Conservation (phyloP, 1,140 invertebrate species). For the Leptopilina boulardi region DNA sequence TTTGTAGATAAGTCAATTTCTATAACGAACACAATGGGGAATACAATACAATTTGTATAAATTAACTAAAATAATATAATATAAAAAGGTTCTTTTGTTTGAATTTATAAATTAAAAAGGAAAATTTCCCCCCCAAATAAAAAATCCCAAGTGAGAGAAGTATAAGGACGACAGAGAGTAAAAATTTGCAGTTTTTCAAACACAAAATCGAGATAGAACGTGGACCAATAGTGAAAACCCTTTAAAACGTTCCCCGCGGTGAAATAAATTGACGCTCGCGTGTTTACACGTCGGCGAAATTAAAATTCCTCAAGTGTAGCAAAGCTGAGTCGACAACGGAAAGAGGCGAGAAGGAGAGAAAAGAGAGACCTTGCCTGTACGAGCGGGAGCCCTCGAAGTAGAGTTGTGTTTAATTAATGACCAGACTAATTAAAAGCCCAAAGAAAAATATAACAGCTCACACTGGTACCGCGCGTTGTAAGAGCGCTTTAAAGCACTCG, state of each 20-base stretch:
- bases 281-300: conserved; percentile 62
- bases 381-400: conserved; percentile 39
- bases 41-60: too few relatives aligned
- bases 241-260: conserved; percentile 57
- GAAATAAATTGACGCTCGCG: conserved; percentile 61
- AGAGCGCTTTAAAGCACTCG: conserved; percentile 46
- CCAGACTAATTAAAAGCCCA: conserved; percentile 61
- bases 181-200: conserved; percentile 24
- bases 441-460: conserved; percentile 57
- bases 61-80: too few relatives aligned
- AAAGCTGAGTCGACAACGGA: conserved; percentile 42
- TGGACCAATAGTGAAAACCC: conserved; percentile 20
- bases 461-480: conserved; percentile 32
- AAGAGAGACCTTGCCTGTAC: not conserved
- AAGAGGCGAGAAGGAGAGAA: conserved; percentile 2
- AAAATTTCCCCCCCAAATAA: too few relatives aligned
- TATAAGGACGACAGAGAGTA: not conserved
- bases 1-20: too few relatives aligned
- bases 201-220: not conserved
- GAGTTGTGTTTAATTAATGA: conserved; percentile 62
- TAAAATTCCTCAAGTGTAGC: conserved; percentile 61
- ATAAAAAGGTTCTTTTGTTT: too few relatives aligned
- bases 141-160: too few relatives aligned
- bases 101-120: too few relatives aligned
- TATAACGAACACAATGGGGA: too few relatives aligned